A percentile compares a stretch with the other conserved stretches of the same genome.
These are phyloP conservation scores for Arctia plantaginis DNA, from an alignment of 2,888 invertebrate species.

Conservation along the genomic window DNA sequence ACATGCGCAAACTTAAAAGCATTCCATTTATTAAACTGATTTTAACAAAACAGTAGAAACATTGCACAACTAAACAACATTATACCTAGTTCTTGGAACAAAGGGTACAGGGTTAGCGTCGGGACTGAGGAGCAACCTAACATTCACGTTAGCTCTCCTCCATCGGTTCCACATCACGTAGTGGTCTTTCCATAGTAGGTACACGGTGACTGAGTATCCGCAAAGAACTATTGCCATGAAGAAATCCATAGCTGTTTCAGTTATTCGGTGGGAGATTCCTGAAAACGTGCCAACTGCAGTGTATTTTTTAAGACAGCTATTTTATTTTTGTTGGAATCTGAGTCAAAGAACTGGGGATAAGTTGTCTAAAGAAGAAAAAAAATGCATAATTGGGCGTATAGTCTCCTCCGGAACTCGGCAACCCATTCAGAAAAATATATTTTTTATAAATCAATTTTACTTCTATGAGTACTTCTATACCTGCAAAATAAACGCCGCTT, in stretches of 20 bases:
- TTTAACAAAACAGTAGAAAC: constrained; percentile 38
- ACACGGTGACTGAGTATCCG: constrained; percentile 88
- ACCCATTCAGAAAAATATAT: too few species aligned
- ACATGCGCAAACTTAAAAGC: constrained; percentile 28
- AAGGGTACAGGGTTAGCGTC: constrained; percentile 81
- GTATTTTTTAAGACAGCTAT: constrained; percentile 15
- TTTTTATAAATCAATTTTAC: too few species aligned
- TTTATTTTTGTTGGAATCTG: background rate
- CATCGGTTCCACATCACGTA: constrained; percentile 90
- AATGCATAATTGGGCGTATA: too few species aligned
- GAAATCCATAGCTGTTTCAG: constrained; percentile 87
- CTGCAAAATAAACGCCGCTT: too few species aligned
- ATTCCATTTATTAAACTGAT: constrained; percentile 47
- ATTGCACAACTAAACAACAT: constrained; percentile 66
- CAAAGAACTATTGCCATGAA: constrained; percentile 88
- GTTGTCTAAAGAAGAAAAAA: background rate
- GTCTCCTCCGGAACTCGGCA: too few species aligned
- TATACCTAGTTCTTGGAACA: constrained; percentile 76
- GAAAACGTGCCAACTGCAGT: constrained; percentile 34
- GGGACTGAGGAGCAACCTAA: constrained; percentile 86
- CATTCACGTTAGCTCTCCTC: constrained; percentile 89
- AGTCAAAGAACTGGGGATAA: background rate
- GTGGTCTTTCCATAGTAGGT: constrained; percentile 89
- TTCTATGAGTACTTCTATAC: too few species aligned
- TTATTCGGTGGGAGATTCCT: constrained; percentile 86